These are phyloP conservation scores for Manduca sexta DNA, from an alignment of 1,140 invertebrate species.

Conservation along the genomic window DNA sequence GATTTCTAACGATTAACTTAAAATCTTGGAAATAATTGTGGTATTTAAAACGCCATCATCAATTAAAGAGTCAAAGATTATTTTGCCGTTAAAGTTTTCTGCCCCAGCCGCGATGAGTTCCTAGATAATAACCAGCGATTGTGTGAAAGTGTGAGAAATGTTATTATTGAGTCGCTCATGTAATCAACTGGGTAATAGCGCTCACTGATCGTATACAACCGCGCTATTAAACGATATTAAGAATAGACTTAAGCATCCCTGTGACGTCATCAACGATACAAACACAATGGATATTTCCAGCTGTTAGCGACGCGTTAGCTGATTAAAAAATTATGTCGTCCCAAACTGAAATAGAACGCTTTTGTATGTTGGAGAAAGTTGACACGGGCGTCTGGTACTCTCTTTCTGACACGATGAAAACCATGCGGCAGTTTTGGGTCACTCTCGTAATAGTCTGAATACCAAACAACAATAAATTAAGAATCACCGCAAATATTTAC, in stretches of 20 bases:
- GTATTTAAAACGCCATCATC: too few species aligned
- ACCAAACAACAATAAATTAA: constrained; percentile 36
- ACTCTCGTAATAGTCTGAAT: constrained; percentile 44
- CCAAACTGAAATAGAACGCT: constrained; percentile 42
- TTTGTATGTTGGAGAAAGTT: constrained; percentile 35
- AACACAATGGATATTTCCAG: constrained; percentile 27
- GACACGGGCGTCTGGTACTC: constrained; percentile 43
- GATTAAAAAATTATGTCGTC: constrained; percentile 38
- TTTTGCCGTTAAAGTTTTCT: too few species aligned
- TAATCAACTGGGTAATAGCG: too few species aligned
- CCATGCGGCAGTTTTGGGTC: constrained; percentile 60
- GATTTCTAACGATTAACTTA: too few species aligned
- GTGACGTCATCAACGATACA: constrained; percentile 16
- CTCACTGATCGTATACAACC: neutral
- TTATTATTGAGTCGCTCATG: neutral
- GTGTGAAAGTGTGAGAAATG: constrained; percentile 1
- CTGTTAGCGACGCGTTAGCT: constrained; percentile 15
- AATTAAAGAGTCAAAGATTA: too few species aligned
- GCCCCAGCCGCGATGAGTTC: too few species aligned
- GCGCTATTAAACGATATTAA: neutral
- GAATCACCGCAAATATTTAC: constrained; percentile 37
- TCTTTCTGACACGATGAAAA: constrained; percentile 40
- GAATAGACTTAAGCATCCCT: neutral
- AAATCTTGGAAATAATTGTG: too few species aligned
- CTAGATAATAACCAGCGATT: neutral